Base-by-base conservation (phyloP, 92 coral and sea anemone species). In the Porites divaricata region DNA sequence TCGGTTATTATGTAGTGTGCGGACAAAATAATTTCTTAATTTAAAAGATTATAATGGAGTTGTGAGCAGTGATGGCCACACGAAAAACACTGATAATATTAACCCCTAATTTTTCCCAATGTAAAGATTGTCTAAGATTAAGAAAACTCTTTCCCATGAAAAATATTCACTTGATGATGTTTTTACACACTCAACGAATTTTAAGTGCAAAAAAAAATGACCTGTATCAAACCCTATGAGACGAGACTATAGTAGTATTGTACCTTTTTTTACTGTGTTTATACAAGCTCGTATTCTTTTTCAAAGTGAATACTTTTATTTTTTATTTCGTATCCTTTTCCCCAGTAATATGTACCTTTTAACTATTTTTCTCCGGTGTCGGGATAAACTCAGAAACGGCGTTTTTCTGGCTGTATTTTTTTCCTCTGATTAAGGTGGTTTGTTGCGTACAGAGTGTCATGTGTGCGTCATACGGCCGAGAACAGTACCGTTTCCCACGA, bases 401-500 rank as follows among this genome's bases (percentile, higher is more conserved):
- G 59, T 54, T 11, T 54, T 54, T 54, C 12, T 54, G 16, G 17
- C 59, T 8, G 9, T 11, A 15, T 54, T 12, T 11, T 15, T 54
- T 54, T 54, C 7, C 45, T 35, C 45, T 35, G 45, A 35, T 35
- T 35, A 35, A 35, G 45, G 45, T 51, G 63, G 22, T 20, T 51
- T 52, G 41, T 21, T n/a, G n/a, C 2, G 7, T 5, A 16, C 17
- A 7, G 19, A 73, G 8, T 35, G 8, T n/a, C 23, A 71, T 23
- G 24, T 67, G 75, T 48, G 76, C 76, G 75, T 80, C 85, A 80
- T 13, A 54, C 63, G 67, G 45, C 45, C 50, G 63, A 63, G 6
- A 57, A 1, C 54, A 51, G 16, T 0, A 7, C 16, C 41, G 12
- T 62, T 54, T 51, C 85, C 14, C 76, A 56, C 85, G 85, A 45